Evolutionary conservation across 2,888 invertebrate species (phyloP).

Genomic region (Drosophila tripunctata): DNA sequence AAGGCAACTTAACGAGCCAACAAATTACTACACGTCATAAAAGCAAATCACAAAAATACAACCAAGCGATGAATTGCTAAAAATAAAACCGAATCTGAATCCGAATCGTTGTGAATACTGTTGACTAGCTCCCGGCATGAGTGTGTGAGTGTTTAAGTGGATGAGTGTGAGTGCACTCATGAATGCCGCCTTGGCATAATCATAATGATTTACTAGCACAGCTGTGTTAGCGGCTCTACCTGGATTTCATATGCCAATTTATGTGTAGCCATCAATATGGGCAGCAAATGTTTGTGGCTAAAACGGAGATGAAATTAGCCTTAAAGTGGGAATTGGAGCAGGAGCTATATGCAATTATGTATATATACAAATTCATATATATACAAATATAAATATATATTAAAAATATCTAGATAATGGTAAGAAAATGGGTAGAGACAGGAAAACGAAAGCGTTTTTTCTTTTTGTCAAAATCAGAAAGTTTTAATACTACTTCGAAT

Average conservation of each 20-base stretch:
- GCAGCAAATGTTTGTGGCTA: conserved; percentile 11
- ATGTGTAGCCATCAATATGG: conserved; percentile 8
- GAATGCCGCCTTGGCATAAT: conserved; percentile 46
- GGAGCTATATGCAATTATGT: not conserved
- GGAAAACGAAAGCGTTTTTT: no score
- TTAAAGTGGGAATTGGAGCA: not conserved
- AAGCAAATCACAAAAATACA: conserved; percentile 65
- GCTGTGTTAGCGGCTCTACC: conserved; percentile 47
- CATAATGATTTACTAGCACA: conserved; percentile 78
- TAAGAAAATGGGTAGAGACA: no score
- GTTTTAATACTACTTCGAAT: no score
- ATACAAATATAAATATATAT: no score
- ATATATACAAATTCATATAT: no score
- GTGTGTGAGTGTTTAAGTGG: not conserved
- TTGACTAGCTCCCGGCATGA: not conserved
- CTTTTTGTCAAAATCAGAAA: no score
- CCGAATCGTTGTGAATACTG: conserved; percentile 8
- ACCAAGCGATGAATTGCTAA: conserved; percentile 34
- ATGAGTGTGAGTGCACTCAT: conserved; percentile 17
- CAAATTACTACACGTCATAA: conserved; percentile 84
- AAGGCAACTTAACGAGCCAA: conserved; percentile 82
- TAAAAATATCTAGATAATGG: no score
- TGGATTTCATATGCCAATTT: conserved; percentile 45
- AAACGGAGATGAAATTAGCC: not conserved
- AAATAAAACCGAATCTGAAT: conserved; percentile 34